A percentile compares a stretch with the other conserved stretches of the same genome.
These are phyloP conservation scores for Perognathus longimembris DNA, from an alignment of 2,113 vertebrate species.

Conservation along the genomic window DNA sequence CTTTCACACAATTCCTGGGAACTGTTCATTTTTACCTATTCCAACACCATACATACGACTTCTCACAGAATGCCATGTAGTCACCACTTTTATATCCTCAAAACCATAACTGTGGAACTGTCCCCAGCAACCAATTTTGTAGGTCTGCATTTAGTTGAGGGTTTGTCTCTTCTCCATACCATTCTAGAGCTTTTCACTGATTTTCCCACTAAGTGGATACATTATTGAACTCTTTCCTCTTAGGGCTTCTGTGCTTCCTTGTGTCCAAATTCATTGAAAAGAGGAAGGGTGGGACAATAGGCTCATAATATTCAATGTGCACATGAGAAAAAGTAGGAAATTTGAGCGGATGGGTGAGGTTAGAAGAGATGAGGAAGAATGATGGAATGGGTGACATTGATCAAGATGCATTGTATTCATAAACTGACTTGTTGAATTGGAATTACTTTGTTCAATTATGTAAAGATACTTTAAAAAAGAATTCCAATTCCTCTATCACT, in stretches of 20 bases:
- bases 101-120: background rate
- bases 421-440: too few relatives aligned
- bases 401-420: too few relatives aligned
- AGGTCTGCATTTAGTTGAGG: background rate
- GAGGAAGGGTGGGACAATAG: too few relatives aligned
- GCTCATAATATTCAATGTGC: too few relatives aligned
- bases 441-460: too few relatives aligned
- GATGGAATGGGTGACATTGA: too few relatives aligned
- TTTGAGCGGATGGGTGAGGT: too few relatives aligned
- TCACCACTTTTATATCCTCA: background rate
- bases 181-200: background rate
- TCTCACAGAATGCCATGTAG: background rate
- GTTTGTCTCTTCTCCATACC: background rate
- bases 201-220: background rate
- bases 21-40: background rate
- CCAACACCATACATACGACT: background rate
- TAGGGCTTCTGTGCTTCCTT: background rate
- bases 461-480: too few relatives aligned
- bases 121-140: background rate
- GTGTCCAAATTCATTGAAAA: background rate
- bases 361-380: too few relatives aligned
- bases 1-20: background rate
- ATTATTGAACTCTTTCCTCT: background rate
- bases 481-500: too few relatives aligned
- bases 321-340: too few relatives aligned